A percentile compares a stretch with the other conserved stretches of the same genome.
phyloP scores from a whole-genome alignment of 2,113 vertebrate genomes.

The Lipotes vexillifer region DNA sequence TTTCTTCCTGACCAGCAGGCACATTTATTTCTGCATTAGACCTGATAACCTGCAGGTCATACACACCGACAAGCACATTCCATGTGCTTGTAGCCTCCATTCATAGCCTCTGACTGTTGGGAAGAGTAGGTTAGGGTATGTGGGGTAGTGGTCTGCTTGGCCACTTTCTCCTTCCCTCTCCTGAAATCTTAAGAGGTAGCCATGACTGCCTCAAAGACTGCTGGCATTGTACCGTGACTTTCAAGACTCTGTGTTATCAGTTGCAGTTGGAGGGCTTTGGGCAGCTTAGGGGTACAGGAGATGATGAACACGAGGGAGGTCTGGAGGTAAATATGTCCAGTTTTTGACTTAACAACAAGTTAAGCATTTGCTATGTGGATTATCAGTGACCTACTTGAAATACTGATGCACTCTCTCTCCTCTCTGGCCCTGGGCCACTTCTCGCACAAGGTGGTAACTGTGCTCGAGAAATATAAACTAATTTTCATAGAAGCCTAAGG shows the following conservation, averaged over 20 bases:
- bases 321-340: neutral
- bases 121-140: neutral
- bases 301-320: neutral
- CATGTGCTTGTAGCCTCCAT: neutral
- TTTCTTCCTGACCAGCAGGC: neutral
- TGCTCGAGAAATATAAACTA: slow-evolving; percentile 53
- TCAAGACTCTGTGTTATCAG: neutral
- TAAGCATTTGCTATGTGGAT: slow-evolving; percentile 47
- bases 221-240: neutral
- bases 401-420: slow-evolving; percentile 7
- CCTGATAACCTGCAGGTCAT: neutral
- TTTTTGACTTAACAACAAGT: slow-evolving; percentile 45
- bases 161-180: neutral
- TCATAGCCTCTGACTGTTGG: neutral
- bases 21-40: neutral
- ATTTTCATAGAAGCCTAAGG: slow-evolving; percentile 48
- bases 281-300: neutral
- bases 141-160: neutral
- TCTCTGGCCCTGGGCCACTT: neutral
- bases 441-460: slow-evolving; percentile 34
- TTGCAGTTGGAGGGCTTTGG: neutral
- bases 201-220: neutral
- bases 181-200: neutral
- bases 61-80: neutral
- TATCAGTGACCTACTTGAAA: slow-evolving; percentile 64